phyloP scores from a whole-genome alignment of 2,113 vertebrate species.

The Dolichallabes microphthalmus region DNA sequence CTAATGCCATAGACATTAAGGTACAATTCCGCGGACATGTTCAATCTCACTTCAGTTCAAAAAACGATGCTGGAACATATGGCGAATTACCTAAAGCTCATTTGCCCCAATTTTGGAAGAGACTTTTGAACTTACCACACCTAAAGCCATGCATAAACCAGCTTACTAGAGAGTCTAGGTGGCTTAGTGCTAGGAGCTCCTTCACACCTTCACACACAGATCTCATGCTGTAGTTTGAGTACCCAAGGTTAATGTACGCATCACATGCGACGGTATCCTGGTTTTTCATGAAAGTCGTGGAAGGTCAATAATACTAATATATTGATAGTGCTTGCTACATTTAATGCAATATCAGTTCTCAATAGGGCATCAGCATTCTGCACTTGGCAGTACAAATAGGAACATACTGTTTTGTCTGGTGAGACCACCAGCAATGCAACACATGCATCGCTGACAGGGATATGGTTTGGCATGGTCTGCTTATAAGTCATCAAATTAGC shows the following conservation, averaged over 20 bases:
- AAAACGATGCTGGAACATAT: neutral
- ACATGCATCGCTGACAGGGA: neutral
- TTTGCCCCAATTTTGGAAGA: neutral
- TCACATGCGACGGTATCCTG: no score
- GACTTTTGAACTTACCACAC: neutral
- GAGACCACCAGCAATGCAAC: neutral
- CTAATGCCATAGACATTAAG: neutral
- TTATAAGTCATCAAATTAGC: neutral
- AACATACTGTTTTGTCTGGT: neutral
- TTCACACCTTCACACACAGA: neutral
- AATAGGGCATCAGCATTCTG: neutral
- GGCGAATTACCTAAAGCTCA: neutral
- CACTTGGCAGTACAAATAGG: neutral
- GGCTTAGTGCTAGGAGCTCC: neutral
- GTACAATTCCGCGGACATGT: neutral
- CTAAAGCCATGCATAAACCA: neutral
- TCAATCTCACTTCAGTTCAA: neutral
- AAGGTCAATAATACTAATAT: neutral
- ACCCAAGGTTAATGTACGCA: no score
- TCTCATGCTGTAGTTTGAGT: neutral
- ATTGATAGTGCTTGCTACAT: neutral
- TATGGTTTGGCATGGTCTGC: neutral
- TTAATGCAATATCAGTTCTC: neutral
- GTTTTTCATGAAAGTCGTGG: no score
- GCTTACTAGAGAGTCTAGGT: neutral